phyloP scores from a whole-genome alignment of 2,888 invertebrate genomes.

The Acronicta leporina region DNA sequence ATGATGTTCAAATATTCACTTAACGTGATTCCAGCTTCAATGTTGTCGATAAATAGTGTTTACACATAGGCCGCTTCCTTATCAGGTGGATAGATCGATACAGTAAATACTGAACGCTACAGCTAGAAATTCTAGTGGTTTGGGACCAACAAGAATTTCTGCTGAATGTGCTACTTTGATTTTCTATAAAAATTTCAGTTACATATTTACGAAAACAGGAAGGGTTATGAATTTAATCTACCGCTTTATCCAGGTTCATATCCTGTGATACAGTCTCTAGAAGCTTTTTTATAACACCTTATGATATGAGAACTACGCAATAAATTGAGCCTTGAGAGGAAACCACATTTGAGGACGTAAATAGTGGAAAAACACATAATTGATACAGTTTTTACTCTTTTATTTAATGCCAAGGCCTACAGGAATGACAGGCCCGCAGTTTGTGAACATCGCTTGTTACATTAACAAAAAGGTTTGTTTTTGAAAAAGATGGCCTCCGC shows the following conservation, averaged over 20 bases:
- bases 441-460: slow-evolving; percentile 1
- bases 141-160: no score
- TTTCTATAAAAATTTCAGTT: no score
- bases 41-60: slow-evolving; percentile 14
- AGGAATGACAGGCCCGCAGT: slow-evolving; percentile 6
- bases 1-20: slow-evolving; percentile 36
- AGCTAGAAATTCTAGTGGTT: no score
- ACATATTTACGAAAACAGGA: no score
- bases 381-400: slow-evolving; percentile 19
- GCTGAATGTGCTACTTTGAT: no score
- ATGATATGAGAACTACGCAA: not conserved
- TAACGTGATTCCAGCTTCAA: slow-evolving; percentile 13
- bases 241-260: not conserved
- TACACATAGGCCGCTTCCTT: slow-evolving; percentile 12
- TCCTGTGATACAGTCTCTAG: no score
- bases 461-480: slow-evolving; percentile 6
- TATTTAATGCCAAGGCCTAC: slow-evolving; percentile 32
- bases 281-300: no score
- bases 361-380: slow-evolving; percentile 19
- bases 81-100: not conserved
- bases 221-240: no score
- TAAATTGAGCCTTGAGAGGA: not conserved
- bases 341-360: not conserved
- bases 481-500: no score
- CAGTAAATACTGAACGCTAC: no score